Conservation (phyloP, 2,888 invertebrate species). For the Caenorhabditis angaria region DNA sequence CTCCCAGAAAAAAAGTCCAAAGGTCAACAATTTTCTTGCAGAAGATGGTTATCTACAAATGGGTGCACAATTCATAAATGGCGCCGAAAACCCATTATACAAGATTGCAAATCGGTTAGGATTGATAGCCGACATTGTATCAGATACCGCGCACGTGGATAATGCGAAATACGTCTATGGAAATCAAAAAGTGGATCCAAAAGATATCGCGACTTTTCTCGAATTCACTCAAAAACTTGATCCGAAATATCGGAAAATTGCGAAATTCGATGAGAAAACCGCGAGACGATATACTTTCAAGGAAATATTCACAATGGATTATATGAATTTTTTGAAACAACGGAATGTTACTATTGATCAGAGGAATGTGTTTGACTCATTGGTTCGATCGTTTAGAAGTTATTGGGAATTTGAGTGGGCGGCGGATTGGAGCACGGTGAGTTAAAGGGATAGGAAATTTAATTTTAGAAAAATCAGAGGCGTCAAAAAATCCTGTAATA, state of each 20-base stretch:
- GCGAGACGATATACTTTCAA: slow-evolving; percentile 50
- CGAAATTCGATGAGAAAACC: slow-evolving; percentile 49
- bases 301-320: slow-evolving; percentile 50
- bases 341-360: slow-evolving; percentile 48
- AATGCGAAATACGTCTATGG: slow-evolving; percentile 46
- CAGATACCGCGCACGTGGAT: slow-evolving; percentile 52
- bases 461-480: background rate
- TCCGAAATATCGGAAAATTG: slow-evolving; percentile 51
- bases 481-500: background rate
- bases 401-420: slow-evolving; percentile 71
- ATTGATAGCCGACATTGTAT: slow-evolving; percentile 41
- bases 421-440: slow-evolving; percentile 61
- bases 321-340: slow-evolving; percentile 42
- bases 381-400: slow-evolving; percentile 59
- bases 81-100: slow-evolving; percentile 63
- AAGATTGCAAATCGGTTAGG: slow-evolving; percentile 57
- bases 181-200: slow-evolving; percentile 37
- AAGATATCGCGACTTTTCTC: slow-evolving; percentile 47
- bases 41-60: slow-evolving; percentile 66
- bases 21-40: slow-evolving; percentile 8
- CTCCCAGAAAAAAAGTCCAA: background rate
- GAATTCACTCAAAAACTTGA: slow-evolving; percentile 53
- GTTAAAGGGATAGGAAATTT: slow-evolving; percentile 7
- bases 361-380: slow-evolving; percentile 55
- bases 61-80: slow-evolving; percentile 69